Evolutionary conservation across 2,888 invertebrate species (phyloP), one percentile per base, ranked within the genome.

Genomic region (Stomorhina lunata): DNA sequence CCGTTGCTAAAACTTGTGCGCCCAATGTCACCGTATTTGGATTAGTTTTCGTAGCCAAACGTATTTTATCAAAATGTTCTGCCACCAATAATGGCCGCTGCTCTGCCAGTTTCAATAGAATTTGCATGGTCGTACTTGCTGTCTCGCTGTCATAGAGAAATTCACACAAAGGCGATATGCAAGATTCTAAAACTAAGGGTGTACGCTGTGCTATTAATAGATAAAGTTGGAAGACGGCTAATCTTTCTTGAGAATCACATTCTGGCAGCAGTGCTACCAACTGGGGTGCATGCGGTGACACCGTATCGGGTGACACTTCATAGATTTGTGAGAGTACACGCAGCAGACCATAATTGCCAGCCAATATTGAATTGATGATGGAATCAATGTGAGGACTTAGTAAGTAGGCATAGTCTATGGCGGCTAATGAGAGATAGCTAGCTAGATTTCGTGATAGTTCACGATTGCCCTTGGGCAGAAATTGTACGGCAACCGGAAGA

Each of bases 391-490:
- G 96, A 10, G 96, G 95, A 86, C 97, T 96, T 45, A 98, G 92
- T 83, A 98, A 92, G 83, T 95, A 94, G 2, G 97, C 96, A 91
- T 98, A 97, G 88, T 97, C 96, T 80, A 97, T 96, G 68, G 98
- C 98, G 12, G 98, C 98, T 85, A 98, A 92, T 0, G 97, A 97
- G 65, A 98, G 93, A 91, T 98, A 98, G 65, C 97, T 95, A 45
- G 97, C 96, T 93, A 98, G 95, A 90, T 97, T 97, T 78, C 97
- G 93, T 0, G 96, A 96, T 83, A 98, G 93, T 90, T 98, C 98
- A 84, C 95, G 94, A 91, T 98, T 98, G 71, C 96, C 96, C 89
- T 96, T 96, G 87, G 96, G 96, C 65, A 98, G 92, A 91, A 97
- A 97, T 91, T 97, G 96, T 1, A 98, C 97, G 1, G 98, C 97